Percentiles rank a stretch among this genome's conserved stretches.
These are phyloP conservation scores for Opisthocomus hoazin DNA, from an alignment of 2,113 vertebrate species.

Conservation along the genomic window DNA sequence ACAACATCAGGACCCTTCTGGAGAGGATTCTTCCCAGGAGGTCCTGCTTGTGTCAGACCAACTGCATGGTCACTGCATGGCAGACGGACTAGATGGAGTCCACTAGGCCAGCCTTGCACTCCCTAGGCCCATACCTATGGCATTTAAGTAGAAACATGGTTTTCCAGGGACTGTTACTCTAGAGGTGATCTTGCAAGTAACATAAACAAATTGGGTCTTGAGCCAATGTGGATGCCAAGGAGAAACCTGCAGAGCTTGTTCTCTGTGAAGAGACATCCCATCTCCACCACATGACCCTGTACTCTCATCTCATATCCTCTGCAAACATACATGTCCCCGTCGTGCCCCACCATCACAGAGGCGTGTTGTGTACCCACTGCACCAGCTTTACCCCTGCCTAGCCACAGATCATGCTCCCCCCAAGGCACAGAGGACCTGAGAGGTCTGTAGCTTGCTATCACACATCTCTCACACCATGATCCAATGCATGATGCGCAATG, in stretches of 20 bases:
- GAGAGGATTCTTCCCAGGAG: neutral
- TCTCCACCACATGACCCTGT: neutral
- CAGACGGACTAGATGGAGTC: neutral
- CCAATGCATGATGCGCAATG: neutral
- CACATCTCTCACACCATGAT: neutral
- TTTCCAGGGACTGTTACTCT: neutral
- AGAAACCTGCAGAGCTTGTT: neutral
- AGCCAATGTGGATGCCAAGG: neutral
- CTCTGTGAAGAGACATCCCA: neutral
- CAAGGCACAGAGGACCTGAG: neutral
- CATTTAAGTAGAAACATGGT: neutral
- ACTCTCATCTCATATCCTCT: accelerated
- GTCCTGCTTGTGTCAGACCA: neutral
- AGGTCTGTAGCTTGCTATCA: neutral
- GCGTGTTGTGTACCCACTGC: accelerated
- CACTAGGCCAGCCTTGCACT: neutral
- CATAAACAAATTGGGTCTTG: neutral
- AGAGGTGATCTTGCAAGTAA: neutral
- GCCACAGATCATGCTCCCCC: neutral
- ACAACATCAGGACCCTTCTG: neutral
- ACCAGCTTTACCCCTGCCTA: neutral
- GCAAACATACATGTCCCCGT: neutral
- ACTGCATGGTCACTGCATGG: neutral
- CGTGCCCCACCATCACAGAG: neutral
- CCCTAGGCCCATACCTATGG: neutral